Conservation (phyloP, 2,888 invertebrate species). For the Drosophila peninsularis region DNA sequence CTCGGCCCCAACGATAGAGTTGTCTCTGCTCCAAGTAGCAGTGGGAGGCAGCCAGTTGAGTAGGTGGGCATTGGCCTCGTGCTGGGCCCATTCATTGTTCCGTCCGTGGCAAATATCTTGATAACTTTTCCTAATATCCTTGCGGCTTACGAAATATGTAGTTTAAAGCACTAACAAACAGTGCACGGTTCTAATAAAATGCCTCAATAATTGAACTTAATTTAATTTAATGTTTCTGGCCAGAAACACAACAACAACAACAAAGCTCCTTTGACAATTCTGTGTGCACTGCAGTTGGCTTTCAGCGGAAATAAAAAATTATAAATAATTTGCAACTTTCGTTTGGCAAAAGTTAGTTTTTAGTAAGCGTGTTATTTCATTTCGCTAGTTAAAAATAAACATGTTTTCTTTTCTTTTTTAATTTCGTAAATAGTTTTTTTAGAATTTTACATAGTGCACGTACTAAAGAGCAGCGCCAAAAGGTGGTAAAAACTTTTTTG, state of each 20-base stretch:
- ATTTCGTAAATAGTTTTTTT: slow-evolving; percentile 6
- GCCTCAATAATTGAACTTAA: slow-evolving; percentile 71
- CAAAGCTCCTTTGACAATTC: slow-evolving; percentile 19
- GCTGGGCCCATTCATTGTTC: slow-evolving; percentile 22
- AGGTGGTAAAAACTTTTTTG: neutral
- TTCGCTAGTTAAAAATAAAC: neutral
- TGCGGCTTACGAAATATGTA: slow-evolving; percentile 61
- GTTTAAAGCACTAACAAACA: slow-evolving; percentile 33
- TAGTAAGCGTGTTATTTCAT: neutral
- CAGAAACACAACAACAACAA: slow-evolving; percentile 12
- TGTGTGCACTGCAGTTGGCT: slow-evolving; percentile 34
- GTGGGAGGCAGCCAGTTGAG: neutral
- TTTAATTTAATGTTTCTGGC: slow-evolving; percentile 42
- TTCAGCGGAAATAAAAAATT: slow-evolving; percentile 8
- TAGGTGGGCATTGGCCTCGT: slow-evolving; percentile 1
- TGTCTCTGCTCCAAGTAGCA: slow-evolving; percentile 32
- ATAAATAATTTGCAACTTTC: slow-evolving; percentile 8
- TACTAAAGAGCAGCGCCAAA: neutral
- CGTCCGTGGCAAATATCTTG: slow-evolving; percentile 60
- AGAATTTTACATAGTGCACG: neutral
- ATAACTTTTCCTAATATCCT: slow-evolving; percentile 69
- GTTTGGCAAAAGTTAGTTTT: slow-evolving; percentile 5
- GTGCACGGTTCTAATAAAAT: slow-evolving; percentile 53
- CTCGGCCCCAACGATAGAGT: slow-evolving; percentile 55
- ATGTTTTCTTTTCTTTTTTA: neutral